Conservation (phyloP, 2,113 vertebrate species). For the Neodontobutis hainanensis region DNA sequence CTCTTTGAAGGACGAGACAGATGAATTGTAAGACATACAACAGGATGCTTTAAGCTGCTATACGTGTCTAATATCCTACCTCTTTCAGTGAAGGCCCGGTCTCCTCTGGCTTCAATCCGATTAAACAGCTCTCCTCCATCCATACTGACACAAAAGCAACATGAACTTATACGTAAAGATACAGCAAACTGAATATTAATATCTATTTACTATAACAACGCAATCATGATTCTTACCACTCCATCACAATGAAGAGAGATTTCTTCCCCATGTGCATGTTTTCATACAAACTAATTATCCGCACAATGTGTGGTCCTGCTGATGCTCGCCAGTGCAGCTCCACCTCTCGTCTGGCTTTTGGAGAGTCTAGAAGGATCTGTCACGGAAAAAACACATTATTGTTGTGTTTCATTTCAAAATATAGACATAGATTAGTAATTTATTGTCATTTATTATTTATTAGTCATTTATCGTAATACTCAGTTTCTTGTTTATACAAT, state of each 20-base stretch:
- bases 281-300: conserved; percentile 70
- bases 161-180: too few relatives aligned
- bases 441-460: too few relatives aligned
- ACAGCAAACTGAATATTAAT: too few relatives aligned
- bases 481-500: too few relatives aligned
- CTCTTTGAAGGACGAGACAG: conserved; percentile 73
- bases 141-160: conserved; percentile 60
- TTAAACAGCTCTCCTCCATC: conserved; percentile 76
- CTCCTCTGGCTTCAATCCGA: conserved; percentile 72
- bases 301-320: conserved; percentile 88
- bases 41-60: not conserved
- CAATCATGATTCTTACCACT: conserved; percentile 55
- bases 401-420: too few relatives aligned
- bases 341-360: conserved; percentile 92
- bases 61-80: conserved; percentile 43
- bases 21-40: not conserved
- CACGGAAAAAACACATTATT: not conserved
- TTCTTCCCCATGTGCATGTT: conserved; percentile 68
- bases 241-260: conserved; percentile 70
- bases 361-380: conserved; percentile 86
- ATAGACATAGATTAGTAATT: too few relatives aligned
- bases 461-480: too few relatives aligned
- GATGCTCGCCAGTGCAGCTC: conserved; percentile 93
- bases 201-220: too few relatives aligned
- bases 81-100: conserved; percentile 77